Evolutionary conservation across 2,888 invertebrate species (phyloP), one percentile per base, ranked within the genome.

Genomic region (Thyatira batis): DNA sequence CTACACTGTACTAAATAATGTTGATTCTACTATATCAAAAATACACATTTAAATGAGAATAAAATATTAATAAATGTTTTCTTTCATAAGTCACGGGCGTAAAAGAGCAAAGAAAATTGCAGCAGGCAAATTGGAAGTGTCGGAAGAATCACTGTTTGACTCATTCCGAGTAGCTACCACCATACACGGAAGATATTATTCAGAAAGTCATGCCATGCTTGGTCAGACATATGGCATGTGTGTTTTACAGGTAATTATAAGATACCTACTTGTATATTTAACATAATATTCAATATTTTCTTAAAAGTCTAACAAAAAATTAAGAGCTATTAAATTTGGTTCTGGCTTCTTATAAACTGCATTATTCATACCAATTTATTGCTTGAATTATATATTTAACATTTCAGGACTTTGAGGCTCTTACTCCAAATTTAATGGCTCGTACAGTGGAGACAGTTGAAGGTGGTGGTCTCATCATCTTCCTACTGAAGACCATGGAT

Each of bases 391-490:
- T n/a, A 27, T 49, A 10, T 10, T 46, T 44, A 50, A 46, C 54
- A 25, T 60, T 65, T 10, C 84, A 97, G 95, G 98, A 99, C 82
- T 99, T 98, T 92, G 99, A 99, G 93, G 99, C 99, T 0, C 83
- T 99, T 0, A 99, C 99, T 1, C 99, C 99, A 0, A 99, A 99
- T 89, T 92, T 99, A 59, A 92, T 99, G 78, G 99, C 99, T 0
- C 93, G 99, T 52, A 99, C 99, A 0, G 94, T 99, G 63, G 99
- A 99, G 93, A 99, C 99, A 0, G 98, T 99, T 0, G 98, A 99
- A 91, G 99, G 99, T 20, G 98, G 98, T 52, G 98, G 98, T n/a
- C 92, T 99, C 0, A 94, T 99, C 53, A 95, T 99, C 49, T 93
- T 99, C 58, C 92, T 99, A 6, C 92, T 99, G 11, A 95, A 96